These are phyloP conservation scores for Zelostemma sp. DNA, from an alignment of 1,140 invertebrate species.

Conservation along the genomic window DNA sequence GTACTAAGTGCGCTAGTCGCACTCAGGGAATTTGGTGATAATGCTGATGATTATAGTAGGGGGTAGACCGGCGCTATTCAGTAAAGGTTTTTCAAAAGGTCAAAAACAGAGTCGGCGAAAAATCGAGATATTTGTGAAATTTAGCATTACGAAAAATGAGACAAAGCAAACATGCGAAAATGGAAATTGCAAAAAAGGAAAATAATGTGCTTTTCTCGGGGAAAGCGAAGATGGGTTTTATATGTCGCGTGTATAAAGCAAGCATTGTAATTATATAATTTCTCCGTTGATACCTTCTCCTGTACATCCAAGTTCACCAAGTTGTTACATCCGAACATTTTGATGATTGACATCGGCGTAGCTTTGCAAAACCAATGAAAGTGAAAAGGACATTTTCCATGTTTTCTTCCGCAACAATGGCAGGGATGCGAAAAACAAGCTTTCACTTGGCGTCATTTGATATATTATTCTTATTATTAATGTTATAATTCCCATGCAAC, in stretches of 20 bases:
- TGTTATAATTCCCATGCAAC: constrained; percentile 21
- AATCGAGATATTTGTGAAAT: background rate
- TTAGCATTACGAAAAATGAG: background rate
- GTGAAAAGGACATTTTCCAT: constrained; percentile 30
- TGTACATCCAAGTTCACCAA: constrained; percentile 23
- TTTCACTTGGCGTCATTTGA: constrained; percentile 29
- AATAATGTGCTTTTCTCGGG: constrained; percentile 1
- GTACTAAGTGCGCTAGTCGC: constrained; percentile 58
- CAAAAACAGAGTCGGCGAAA: constrained; percentile 10
- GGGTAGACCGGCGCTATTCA: constrained; percentile 54
- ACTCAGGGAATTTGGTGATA: constrained; percentile 53
- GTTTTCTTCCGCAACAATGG: constrained; percentile 40
- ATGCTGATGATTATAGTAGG: constrained; percentile 52
- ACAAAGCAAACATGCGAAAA: background rate
- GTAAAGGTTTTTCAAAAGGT: constrained; percentile 36
- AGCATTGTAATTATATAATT: constrained; percentile 20
- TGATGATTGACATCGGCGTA: constrained; percentile 44
- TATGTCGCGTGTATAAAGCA: constrained; percentile 41
- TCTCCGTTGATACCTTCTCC: constrained; percentile 45
- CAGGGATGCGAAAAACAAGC: constrained; percentile 21
- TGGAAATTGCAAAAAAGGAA: too few species aligned
- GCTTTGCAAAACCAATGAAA: constrained; percentile 37
- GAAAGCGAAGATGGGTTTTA: constrained; percentile 16
- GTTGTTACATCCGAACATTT: constrained; percentile 22
- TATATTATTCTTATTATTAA: constrained; percentile 24